Evolutionary conservation across 1,140 invertebrate genomes (phyloP).

Genomic region (Aphis craccivora): DNA sequence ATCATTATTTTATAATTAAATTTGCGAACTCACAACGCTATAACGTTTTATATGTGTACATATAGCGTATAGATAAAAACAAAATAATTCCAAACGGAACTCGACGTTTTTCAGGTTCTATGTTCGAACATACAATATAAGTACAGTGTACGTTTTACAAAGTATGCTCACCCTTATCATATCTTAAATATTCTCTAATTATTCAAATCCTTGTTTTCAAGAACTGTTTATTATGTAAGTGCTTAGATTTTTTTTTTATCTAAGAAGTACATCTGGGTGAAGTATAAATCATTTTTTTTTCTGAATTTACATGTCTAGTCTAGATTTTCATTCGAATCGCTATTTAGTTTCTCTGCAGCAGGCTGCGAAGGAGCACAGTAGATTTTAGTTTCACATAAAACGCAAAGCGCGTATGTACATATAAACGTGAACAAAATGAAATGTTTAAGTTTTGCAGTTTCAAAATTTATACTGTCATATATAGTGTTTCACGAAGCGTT

Average conservation of each 20-base stretch:
- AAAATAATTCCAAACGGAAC: background rate
- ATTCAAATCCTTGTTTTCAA: too few species aligned
- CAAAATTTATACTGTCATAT: background rate
- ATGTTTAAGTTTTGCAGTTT: background rate
- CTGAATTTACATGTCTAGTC: background rate
- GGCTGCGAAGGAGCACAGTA: background rate
- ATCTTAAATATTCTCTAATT: too few species aligned
- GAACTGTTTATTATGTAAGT: too few species aligned
- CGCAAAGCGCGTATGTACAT: background rate
- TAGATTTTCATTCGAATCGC: background rate
- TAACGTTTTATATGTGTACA: background rate
- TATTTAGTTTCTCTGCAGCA: background rate
- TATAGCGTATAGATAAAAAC: background rate
- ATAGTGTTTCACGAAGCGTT: background rate
- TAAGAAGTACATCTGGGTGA: background rate
- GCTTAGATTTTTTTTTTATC: too few species aligned
- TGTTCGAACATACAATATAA: background rate
- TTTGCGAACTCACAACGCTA: background rate
- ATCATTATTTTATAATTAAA: background rate
- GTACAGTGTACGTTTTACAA: background rate
- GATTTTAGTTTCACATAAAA: conserved; percentile 5
- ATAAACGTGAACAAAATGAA: background rate
- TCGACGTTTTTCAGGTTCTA: background rate
- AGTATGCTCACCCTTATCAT: too few species aligned
- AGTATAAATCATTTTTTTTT: background rate